phyloP scores from a whole-genome alignment of 2,888 invertebrate genomes.

The Exocentrus adspersus region DNA sequence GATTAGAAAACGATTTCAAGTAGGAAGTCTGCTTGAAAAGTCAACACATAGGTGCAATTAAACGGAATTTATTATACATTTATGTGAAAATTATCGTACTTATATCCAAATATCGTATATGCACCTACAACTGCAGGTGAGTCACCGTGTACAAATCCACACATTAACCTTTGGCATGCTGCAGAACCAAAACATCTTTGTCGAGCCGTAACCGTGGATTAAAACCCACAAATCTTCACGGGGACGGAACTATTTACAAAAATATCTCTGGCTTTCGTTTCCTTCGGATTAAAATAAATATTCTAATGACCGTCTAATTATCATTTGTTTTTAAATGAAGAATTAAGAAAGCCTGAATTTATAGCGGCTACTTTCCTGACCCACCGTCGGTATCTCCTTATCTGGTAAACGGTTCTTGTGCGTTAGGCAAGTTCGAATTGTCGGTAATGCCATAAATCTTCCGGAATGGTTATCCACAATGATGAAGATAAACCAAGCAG shows the following conservation, averaged over 20 bases:
- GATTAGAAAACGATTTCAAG: too few species aligned
- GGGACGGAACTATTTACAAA: neutral
- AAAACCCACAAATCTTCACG: neutral
- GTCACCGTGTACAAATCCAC: neutral
- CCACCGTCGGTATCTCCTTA: conserved; percentile 1
- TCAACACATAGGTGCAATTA: too few species aligned
- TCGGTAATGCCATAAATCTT: neutral
- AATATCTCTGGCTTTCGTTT: neutral
- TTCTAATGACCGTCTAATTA: neutral
- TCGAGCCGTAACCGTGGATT: neutral
- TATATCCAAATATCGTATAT: too few species aligned
- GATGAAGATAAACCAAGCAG: neutral
- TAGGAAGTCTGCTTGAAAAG: too few species aligned
- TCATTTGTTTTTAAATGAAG: conserved; percentile 1
- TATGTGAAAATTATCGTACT: too few species aligned
- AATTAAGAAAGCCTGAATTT: neutral
- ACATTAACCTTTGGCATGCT: neutral
- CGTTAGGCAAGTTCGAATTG: neutral
- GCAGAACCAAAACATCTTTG: neutral
- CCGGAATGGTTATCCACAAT: neutral
- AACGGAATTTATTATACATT: too few species aligned
- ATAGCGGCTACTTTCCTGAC: conserved; percentile 4
- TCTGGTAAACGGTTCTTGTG: neutral
- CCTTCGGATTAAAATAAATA: neutral
- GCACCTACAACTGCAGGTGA: neutral